These are phyloP conservation scores for Chitala chitala DNA, from an alignment of 2,113 vertebrate species.

Conservation along the genomic window DNA sequence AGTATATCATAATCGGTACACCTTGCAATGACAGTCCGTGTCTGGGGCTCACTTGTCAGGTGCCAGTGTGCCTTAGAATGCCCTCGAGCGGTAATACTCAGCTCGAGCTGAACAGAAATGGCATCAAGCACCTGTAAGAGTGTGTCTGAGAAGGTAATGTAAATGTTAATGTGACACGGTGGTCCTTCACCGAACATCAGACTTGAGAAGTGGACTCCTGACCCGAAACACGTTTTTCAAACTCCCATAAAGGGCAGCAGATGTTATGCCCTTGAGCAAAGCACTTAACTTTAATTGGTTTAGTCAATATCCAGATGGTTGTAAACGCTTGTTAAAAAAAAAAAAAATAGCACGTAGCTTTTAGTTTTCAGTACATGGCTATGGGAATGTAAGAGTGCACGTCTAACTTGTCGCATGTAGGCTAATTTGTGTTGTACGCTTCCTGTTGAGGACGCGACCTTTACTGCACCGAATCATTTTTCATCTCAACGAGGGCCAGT, in stretches of 20 bases:
- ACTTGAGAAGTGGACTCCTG: too few species aligned
- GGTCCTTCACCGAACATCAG: not conserved
- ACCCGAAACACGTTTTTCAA: too few species aligned
- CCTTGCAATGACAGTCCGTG: not conserved
- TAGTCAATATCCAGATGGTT: not conserved
- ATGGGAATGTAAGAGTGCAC: not conserved
- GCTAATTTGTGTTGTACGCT: not conserved
- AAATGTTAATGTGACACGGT: not conserved
- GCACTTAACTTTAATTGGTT: too few species aligned
- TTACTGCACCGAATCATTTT: not conserved
- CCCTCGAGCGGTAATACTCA: not conserved
- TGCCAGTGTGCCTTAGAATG: not conserved
- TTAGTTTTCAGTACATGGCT: not conserved
- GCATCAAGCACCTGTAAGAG: not conserved
- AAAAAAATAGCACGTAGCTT: not conserved
- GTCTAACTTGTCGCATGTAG: not conserved
- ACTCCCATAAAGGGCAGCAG: too few species aligned
- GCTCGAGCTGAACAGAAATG: not conserved
- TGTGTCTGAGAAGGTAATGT: not conserved
- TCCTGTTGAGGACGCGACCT: too few species aligned
- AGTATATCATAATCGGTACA: too few species aligned
- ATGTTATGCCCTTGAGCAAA: too few species aligned
- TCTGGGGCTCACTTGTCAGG: not conserved
- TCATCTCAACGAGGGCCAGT: not conserved
- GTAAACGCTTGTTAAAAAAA: not conserved